A percentile compares a stretch with the other conserved stretches of the same genome.
phyloP scores from a whole-genome alignment of 2,888 invertebrate species.

The Drosophila siamana region DNA sequence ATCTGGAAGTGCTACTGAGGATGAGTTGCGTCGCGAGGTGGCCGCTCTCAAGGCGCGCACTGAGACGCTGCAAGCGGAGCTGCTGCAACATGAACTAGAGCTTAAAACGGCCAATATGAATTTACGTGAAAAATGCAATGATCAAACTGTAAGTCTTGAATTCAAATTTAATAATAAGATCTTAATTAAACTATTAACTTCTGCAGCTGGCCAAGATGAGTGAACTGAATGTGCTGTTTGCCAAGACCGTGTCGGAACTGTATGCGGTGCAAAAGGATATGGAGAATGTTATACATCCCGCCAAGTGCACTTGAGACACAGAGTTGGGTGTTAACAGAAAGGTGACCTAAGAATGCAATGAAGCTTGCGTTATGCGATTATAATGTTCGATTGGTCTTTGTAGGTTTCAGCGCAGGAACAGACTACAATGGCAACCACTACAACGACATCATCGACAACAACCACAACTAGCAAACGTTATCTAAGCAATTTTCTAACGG shows the following conservation, averaged over 20 bases:
- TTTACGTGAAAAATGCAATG: conserved; percentile 87
- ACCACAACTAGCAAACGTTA: conserved; percentile 73
- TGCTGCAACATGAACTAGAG: conserved; percentile 94
- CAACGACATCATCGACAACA: conserved; percentile 71
- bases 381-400: neutral
- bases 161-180: neutral
- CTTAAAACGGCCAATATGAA: conserved; percentile 87
- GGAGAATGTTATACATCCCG: conserved; percentile 84
- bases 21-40: conserved; percentile 91
- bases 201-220: conserved; percentile 83
- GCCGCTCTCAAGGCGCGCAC: conserved; percentile 91
- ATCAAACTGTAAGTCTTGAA: conserved; percentile 89
- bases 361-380: neutral
- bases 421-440: conserved; percentile 73
- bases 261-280: conserved; percentile 85
- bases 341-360: conserved; percentile 54
- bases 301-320: conserved; percentile 85
- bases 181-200: neutral
- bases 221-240: conserved; percentile 84
- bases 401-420: conserved; percentile 83
- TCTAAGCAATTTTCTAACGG: conserved; percentile 73
- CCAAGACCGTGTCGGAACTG: conserved; percentile 84
- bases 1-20: conserved; percentile 88
- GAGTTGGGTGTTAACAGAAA: conserved; percentile 81
- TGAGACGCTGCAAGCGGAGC: conserved; percentile 92